These are phyloP conservation scores for Himalopsyche anomala DNA, from an alignment of 2,888 invertebrate species.

Conservation along the genomic window DNA sequence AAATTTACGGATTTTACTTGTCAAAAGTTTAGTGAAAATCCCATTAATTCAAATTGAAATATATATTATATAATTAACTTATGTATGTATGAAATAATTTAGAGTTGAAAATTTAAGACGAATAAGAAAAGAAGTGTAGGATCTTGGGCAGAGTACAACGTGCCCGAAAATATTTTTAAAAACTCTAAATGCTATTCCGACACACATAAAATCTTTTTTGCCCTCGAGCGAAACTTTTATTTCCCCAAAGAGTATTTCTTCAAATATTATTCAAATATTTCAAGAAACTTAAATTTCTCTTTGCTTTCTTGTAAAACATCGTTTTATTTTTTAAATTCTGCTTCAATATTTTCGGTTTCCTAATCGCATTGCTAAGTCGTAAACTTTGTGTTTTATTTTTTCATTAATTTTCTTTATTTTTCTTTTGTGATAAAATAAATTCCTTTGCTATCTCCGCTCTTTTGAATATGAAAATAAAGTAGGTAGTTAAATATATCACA, in stretches of 20 bases:
- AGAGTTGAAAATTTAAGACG: no score
- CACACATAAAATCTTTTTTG: slow-evolving; percentile 29
- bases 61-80: no score
- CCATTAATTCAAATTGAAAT: no score
- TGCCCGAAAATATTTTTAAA: neutral
- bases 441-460: no score
- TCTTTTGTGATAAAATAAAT: neutral
- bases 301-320: slow-evolving; percentile 7
- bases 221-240: neutral
- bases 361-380: neutral
- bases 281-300: slow-evolving; percentile 8
- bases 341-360: neutral
- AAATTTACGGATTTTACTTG: no score
- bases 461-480: no score
- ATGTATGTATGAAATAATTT: no score
- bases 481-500: no score
- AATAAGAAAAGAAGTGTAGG: no score
- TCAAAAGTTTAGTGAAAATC: no score
- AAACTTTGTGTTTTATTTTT: slow-evolving; percentile 6
- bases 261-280: slow-evolving; percentile 30
- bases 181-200: slow-evolving; percentile 13
- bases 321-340: neutral
- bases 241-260: slow-evolving; percentile 17
- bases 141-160: neutral
- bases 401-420: neutral